A percentile compares a stretch with the other conserved stretches of the same genome.
phyloP scores from a whole-genome alignment of 1,140 invertebrate species.

The Mercenaria mercenaria region DNA sequence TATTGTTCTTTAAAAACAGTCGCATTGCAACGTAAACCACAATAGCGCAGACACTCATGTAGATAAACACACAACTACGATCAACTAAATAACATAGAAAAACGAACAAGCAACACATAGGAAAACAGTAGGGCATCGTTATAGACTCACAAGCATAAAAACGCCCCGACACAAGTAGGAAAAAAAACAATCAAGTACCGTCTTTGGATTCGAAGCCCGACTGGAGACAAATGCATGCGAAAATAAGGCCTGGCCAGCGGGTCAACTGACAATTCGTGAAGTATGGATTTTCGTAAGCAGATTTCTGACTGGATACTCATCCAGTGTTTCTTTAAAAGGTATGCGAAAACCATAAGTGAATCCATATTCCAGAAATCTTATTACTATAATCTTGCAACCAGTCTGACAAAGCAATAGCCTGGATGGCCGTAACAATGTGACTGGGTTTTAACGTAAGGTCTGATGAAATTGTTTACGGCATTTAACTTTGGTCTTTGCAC shows the following conservation, averaged over 20 bases:
- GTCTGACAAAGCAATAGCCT: not conserved
- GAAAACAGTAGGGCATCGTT: too few species aligned
- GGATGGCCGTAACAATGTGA: not conserved
- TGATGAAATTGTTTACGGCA: not conserved
- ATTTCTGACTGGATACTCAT: not conserved
- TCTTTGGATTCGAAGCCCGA: conserved; percentile 43
- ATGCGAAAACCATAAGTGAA: not conserved
- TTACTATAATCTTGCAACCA: not conserved
- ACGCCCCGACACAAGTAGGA: too few species aligned
- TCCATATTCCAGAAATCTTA: not conserved
- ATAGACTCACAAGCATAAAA: too few species aligned
- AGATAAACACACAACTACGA: too few species aligned
- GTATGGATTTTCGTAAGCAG: not conserved
- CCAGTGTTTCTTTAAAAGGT: not conserved
- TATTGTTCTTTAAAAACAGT: too few species aligned
- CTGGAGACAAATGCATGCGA: conserved; percentile 40
- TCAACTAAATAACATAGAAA: too few species aligned
- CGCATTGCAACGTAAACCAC: too few species aligned
- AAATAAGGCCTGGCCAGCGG: not conserved
- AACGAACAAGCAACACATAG: too few species aligned
- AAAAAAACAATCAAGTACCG: too few species aligned
- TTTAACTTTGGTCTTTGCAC: not conserved
- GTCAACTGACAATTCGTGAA: not conserved
- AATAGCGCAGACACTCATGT: too few species aligned
- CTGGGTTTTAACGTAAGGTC: not conserved